These are phyloP conservation scores for Falco concolor DNA, from an alignment of 2,797 vertebrate species.

Conservation along the genomic window DNA sequence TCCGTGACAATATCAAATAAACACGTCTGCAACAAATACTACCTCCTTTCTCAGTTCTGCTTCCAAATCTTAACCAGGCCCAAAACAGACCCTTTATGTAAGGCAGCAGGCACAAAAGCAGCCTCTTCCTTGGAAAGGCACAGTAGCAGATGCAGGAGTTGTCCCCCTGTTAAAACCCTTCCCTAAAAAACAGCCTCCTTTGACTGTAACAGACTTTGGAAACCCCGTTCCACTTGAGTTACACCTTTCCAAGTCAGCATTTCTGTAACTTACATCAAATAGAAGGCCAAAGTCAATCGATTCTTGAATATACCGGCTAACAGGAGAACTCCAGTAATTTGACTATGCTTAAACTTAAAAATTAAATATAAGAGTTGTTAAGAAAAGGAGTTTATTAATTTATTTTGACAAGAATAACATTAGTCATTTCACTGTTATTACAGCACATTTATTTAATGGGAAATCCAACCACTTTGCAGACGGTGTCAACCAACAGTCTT, in stretches of 20 bases:
- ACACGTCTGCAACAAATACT: neutral
- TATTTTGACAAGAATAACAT: neutral
- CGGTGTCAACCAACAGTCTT: neutral
- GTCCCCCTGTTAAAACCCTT: neutral
- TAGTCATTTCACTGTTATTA: fast-evolving
- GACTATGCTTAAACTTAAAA: neutral
- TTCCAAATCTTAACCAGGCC: neutral
- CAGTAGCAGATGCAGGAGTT: neutral
- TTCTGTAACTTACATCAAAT: neutral
- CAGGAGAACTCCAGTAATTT: neutral
- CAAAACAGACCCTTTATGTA: neutral
- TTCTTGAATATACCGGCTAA: neutral
- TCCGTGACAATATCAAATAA: neutral
- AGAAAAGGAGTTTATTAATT: neutral
- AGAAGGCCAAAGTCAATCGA: neutral
- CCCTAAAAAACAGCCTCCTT: neutral
- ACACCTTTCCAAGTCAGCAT: neutral
- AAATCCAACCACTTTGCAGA: neutral
- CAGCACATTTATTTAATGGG: neutral
- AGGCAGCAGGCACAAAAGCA: neutral
- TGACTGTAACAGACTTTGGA: neutral
- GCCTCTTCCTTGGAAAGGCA: neutral
- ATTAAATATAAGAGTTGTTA: fast-evolving
- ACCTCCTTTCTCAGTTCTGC: neutral
- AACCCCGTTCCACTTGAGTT: fast-evolving